Conservation (phyloP, 2,888 invertebrate species). For the Himalopsyche japonica region DNA sequence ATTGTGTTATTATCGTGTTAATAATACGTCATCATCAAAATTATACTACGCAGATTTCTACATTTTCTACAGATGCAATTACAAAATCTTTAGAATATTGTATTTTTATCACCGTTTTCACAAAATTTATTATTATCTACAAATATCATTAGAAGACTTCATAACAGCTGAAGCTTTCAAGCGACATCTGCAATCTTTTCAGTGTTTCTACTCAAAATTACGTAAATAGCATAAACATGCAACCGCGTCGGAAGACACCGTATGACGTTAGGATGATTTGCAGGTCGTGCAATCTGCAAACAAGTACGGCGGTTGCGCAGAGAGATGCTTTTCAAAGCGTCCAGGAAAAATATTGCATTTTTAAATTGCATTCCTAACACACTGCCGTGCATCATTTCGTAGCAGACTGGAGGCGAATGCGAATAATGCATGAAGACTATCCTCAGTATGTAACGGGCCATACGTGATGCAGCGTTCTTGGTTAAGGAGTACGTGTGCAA, state of each 20-base stretch:
- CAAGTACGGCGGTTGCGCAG: neutral
- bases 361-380: conserved; percentile 11
- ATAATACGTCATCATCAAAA: too few relatives aligned
- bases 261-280: neutral
- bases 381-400: neutral
- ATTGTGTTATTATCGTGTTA: too few relatives aligned
- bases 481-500: neutral
- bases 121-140: neutral
- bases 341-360: conserved; percentile 14
- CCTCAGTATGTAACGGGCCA: neutral
- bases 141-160: neutral
- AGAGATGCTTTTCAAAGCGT: neutral
- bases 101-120: too few relatives aligned
- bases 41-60: too few relatives aligned
- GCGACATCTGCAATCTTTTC: neutral
- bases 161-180: neutral
- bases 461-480: neutral
- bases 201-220: neutral
- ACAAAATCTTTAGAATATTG: too few relatives aligned
- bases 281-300: neutral
- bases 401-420: neutral
- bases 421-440: conserved; percentile 15
- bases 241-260: neutral
- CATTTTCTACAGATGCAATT: too few relatives aligned
- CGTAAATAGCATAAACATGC: neutral